These are phyloP conservation scores for Lymantria monacha DNA, from an alignment of 2,888 invertebrate species.

Conservation along the genomic window DNA sequence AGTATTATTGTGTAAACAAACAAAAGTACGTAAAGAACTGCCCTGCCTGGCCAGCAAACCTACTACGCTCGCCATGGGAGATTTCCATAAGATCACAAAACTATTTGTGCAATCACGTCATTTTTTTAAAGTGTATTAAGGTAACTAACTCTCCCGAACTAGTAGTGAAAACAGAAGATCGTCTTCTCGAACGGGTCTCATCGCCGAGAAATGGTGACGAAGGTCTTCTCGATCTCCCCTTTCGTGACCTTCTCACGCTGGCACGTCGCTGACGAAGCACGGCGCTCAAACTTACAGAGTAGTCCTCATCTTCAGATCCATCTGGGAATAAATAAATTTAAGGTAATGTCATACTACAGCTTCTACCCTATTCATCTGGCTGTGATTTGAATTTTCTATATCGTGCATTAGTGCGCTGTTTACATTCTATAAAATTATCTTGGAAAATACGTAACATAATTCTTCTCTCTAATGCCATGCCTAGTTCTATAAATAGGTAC, in stretches of 20 bases:
- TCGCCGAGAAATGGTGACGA: slow-evolving; percentile 81
- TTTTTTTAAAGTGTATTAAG: no score
- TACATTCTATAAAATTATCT: no score
- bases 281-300: slow-evolving; percentile 92
- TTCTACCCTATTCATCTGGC: neutral
- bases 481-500: no score
- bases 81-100: no score
- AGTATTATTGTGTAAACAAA: no score
- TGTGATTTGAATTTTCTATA: neutral
- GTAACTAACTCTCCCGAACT: slow-evolving; percentile 91
- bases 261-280: slow-evolving; percentile 89
- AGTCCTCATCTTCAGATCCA: slow-evolving; percentile 90
- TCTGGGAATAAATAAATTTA: slow-evolving; percentile 43
- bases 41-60: no score
- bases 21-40: no score
- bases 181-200: slow-evolving; percentile 57
- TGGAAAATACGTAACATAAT: no score
- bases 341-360: neutral
- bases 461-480: no score
- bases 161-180: slow-evolving; percentile 87
- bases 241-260: slow-evolving; percentile 86
- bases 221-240: slow-evolving; percentile 83
- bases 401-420: no score
- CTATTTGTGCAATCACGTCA: no score
- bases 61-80: no score